Evolutionary conservation across 2,797 vertebrate genomes (phyloP).

Genomic region (Ciconia nigra): DNA sequence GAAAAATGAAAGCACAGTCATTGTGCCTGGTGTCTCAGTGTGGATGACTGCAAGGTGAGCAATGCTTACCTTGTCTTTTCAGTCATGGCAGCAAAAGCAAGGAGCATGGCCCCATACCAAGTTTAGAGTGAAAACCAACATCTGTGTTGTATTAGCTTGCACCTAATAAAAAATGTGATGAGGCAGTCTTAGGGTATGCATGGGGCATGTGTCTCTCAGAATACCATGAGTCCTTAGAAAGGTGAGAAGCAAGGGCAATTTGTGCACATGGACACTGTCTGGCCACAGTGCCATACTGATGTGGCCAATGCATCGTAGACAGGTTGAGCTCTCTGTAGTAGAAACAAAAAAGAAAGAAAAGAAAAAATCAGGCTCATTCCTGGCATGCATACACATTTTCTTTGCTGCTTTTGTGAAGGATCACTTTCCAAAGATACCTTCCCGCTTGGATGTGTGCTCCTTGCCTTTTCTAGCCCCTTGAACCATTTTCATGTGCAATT

Average conservation of each 20-base stretch:
- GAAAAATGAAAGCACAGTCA: neutral
- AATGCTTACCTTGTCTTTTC: neutral
- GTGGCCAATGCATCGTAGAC: neutral
- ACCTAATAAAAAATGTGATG: neutral
- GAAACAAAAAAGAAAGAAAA: rapidly evolving
- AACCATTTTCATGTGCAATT: neutral
- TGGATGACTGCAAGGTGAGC: neutral
- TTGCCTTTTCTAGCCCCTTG: neutral
- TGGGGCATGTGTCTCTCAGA: neutral
- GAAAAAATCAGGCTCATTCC: neutral
- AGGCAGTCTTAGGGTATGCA: too few relatives aligned
- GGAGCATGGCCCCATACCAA: neutral
- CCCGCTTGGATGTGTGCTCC: neutral
- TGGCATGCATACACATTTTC: neutral
- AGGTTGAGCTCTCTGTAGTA: neutral
- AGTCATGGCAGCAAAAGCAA: neutral
- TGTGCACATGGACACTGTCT: neutral
- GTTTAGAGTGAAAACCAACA: neutral
- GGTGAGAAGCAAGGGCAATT: neutral
- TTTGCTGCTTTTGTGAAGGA: neutral
- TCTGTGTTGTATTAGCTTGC: neutral
- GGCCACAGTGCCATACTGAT: neutral
- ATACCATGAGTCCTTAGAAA: neutral
- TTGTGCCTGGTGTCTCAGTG: rapidly evolving
- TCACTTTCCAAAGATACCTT: neutral